Evolutionary conservation across 2,797 vertebrate genomes (phyloP), one percentile per base, ranked within the genome.

Genomic region (Capromys pilorides): DNA sequence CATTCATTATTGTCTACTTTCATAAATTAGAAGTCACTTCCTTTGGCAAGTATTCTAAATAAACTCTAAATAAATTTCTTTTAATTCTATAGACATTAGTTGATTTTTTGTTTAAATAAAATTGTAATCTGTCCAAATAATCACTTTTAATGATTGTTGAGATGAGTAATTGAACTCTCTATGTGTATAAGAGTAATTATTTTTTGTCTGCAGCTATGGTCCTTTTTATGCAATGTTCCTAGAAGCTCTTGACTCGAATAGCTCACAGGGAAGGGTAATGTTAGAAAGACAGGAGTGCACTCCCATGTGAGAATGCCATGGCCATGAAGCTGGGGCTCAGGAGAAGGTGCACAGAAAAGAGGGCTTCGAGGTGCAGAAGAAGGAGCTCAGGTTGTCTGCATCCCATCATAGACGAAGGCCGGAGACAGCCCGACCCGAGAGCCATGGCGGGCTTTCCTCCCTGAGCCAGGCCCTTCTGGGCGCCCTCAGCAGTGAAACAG

Each of bases 21-120:
- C 49, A 85, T 85, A 91, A n/a, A 59, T 39, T 77, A 18, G 18
- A 90, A 81, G 28, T 54, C 3, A 28, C 39, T 90, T 69, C 69
- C 39, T 88, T 62, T 91, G 41, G n/a, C 45, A 90, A 90, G 24
- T 62, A 12, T 62, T 19, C 28, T 78, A 21, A 80, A 11, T 81
- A 77, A 84, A 81, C 71, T 94, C 49, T n/a, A 92, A 92, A 36
- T 81, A n/a, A 39, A 24, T 36, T 71, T 49, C 36, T 64, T 80
- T 86, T 67, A 88, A 67, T 88, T 84, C 36, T 85, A 4, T 21
- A 80, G 33, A 45, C 22, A 51, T n/a, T 75, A 31, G 36, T 85
- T 93, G 39, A 57, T 75, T 45, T 39, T 88, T 88, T 9, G 2
- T n/a, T 82, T 36, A 19, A 89, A 71, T 80, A 49, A 82, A 89